These are phyloP conservation scores for Oncopeltus fasciatus DNA, from an alignment of 1,140 invertebrate genomes.

Conservation along the genomic window DNA sequence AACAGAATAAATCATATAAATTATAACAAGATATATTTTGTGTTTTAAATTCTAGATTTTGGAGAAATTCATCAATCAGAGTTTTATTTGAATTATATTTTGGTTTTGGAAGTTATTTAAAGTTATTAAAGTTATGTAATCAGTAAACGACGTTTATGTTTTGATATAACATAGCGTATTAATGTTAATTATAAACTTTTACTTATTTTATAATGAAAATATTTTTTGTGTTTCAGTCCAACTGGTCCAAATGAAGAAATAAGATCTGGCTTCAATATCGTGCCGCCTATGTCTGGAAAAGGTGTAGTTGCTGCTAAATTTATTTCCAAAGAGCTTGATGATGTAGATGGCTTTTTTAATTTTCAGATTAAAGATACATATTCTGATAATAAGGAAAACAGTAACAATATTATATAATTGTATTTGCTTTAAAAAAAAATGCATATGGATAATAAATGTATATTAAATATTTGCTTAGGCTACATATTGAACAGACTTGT, in stretches of 20 bases:
- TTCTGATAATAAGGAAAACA: neutral
- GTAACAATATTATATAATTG: neutral
- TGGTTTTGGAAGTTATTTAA: neutral
- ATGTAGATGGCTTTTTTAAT: slow-evolving; percentile 61
- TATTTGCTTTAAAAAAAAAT: too few relatives aligned
- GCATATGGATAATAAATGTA: too few relatives aligned
- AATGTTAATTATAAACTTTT: neutral
- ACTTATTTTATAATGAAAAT: slow-evolving; percentile 9
- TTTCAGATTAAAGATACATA: neutral
- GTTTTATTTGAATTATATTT: neutral
- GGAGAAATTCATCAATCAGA: too few relatives aligned
- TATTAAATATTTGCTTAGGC: too few relatives aligned
- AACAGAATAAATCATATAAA: too few relatives aligned
- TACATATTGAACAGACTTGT: too few relatives aligned
- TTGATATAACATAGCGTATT: neutral
- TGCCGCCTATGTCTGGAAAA: slow-evolving; percentile 51
- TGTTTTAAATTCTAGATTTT: too few relatives aligned
- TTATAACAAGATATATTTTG: too few relatives aligned
- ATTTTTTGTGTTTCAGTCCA: slow-evolving; percentile 16
- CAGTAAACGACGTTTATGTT: neutral
- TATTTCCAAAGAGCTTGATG: slow-evolving; percentile 59
- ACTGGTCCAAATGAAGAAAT: slow-evolving; percentile 35
- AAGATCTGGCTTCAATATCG: slow-evolving; percentile 51
- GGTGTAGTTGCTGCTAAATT: slow-evolving; percentile 69
- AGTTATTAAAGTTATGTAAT: neutral